Base-by-base conservation (phyloP, 1,140 invertebrate species). In the Liolophura sinensis region DNA sequence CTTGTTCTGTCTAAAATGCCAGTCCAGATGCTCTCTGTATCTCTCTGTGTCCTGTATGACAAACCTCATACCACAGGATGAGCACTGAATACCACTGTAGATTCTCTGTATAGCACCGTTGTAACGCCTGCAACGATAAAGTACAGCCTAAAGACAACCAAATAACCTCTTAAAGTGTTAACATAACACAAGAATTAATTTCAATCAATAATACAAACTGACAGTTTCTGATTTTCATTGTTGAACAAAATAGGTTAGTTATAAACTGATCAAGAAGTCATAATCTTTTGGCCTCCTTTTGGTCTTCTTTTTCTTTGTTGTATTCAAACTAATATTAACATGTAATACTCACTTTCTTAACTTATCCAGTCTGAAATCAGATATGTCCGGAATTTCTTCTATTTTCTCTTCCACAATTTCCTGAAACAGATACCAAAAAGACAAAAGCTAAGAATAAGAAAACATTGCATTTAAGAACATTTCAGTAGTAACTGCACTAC, bases 1-100 rank as follows among this genome's bases (percentile, higher is more conserved):
- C 14, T 94, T 86, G 84, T 98, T 98, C 82, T 95, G 92, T 14
- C 95, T 86, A 84, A 98, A 98, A 86, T 98, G 96, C 96, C 96
- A 98, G 85, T 98, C 95, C 40, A 98, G 87, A 85, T 98, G 96
- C 79, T 95, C 92, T 69, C 92, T 92, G 80, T 98, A 89, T 62
- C 91, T 89, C 40, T 93, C 91, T 0, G 92, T 94, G 76, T 92
- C 91, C 0, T 92, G 93, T 0, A 92, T 90, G 15, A 91, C 90
- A 82, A 97, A 98, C 51, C 96, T 87, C 31, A 93, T 89, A 20
- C 95, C 95, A 85, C 96, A 98, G 25, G 94, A 94, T 64, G 92
- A 92, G 85, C 96, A 98, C 82, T 97, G 96, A 86, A 96, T 93
- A 9, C 96, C 95, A 62, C 89, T 87, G 81, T 95, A 95, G 12